phyloP scores from a whole-genome alignment of 2,888 invertebrate species.

The Metellina segmentata region DNA sequence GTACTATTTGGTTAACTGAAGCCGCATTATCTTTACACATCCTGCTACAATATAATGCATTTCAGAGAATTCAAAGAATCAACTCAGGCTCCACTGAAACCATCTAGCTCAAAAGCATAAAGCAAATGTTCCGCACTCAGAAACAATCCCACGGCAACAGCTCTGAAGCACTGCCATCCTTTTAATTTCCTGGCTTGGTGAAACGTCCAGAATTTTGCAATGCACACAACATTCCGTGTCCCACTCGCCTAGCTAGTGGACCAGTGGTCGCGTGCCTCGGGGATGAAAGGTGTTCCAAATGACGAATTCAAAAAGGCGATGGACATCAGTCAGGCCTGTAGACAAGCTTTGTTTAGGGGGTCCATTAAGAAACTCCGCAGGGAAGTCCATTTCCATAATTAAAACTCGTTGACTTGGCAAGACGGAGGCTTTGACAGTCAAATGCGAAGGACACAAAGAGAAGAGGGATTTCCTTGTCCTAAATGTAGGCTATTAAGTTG shows the following conservation, averaged over 20 bases:
- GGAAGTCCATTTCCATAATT: slow-evolving; percentile 64
- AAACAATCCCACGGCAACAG: no score
- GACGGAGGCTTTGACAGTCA: slow-evolving; percentile 49
- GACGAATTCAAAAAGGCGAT: slow-evolving; percentile 41
- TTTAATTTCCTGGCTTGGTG: slow-evolving; percentile 34
- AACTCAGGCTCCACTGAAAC: no score
- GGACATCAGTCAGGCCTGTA: slow-evolving; percentile 60
- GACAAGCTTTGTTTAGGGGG: slow-evolving; percentile 28
- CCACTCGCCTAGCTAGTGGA: slow-evolving; percentile 12
- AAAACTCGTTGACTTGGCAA: slow-evolving; percentile 49
- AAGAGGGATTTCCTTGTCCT: not conserved
- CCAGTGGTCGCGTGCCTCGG: slow-evolving; percentile 40
- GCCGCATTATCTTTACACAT: no score
- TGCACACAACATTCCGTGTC: slow-evolving; percentile 50
- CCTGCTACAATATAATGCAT: no score
- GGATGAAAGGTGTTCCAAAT: slow-evolving; percentile 13
- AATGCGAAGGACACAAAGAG: slow-evolving; percentile 18
- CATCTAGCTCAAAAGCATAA: no score
- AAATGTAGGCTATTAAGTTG: slow-evolving; percentile 23
- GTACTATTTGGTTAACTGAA: no score
- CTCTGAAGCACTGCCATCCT: no score
- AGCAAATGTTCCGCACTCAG: no score
- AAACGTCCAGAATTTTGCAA: slow-evolving; percentile 45
- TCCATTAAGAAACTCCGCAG: slow-evolving; percentile 36
- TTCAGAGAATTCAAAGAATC: no score